These are phyloP conservation scores for Lineus longissimus DNA, from an alignment of 1,140 invertebrate genomes.

Conservation along the genomic window DNA sequence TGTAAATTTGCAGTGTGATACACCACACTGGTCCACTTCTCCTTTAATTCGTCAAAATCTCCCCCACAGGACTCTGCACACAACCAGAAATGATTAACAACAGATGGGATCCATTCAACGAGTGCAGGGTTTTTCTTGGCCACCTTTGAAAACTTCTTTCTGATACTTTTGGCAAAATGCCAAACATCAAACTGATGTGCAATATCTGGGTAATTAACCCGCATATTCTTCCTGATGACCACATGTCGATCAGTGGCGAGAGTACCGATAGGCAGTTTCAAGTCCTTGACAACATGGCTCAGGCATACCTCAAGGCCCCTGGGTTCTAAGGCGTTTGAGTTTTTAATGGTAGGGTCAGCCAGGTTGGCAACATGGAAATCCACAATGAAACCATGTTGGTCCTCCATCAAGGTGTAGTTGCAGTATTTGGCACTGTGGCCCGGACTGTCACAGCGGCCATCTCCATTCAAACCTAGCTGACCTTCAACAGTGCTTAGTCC, in stretches of 20 bases:
- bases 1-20: not conserved
- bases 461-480: not conserved
- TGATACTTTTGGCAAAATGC: not conserved
- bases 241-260: not conserved
- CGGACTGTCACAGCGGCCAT: conserved; percentile 17
- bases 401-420: conserved; percentile 17
- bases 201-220: not conserved
- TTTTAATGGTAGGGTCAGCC: not conserved
- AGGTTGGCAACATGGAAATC: not conserved
- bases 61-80: not conserved
- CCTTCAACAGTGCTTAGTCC: not conserved
- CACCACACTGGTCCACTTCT: not conserved
- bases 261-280: not conserved
- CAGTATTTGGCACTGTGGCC: conserved; percentile 22
- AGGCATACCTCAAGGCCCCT: not conserved
- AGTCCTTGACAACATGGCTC: not conserved
- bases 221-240: not conserved
- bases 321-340: not conserved
- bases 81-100: conserved; percentile 3
- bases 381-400: not conserved
- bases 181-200: conserved; percentile 9
- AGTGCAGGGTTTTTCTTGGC: not conserved
- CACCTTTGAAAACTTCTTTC: not conserved
- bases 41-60: not conserved
- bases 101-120: not conserved